A percentile compares a stretch with the other conserved stretches of the same genome.
Conservation (phyloP, 2,113 vertebrate genomes). For the Peromyscus leucopus region DNA sequence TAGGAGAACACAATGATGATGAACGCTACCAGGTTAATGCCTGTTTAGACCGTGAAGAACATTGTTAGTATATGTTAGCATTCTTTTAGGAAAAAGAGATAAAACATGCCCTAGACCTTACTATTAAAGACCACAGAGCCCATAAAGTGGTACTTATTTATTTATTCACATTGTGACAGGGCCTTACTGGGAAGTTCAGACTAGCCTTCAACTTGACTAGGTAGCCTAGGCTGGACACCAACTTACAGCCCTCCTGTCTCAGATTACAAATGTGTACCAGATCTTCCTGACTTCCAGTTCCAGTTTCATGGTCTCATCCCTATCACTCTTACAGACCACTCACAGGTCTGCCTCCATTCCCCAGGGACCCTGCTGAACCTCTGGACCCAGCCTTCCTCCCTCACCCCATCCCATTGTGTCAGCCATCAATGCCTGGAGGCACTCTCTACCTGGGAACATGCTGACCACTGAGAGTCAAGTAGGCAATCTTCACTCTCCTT, state of each 20-base stretch:
- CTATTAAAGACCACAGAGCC: slow-evolving; percentile 6
- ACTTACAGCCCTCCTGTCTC: neutral
- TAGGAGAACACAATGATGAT: slow-evolving; percentile 97
- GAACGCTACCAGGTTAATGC: slow-evolving; percentile 96
- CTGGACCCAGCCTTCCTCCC: neutral
- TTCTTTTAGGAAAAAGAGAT: slow-evolving; percentile 2
- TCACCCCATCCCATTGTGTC: neutral
- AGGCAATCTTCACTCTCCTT: neutral
- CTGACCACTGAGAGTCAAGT: neutral
- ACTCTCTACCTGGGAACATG: neutral
- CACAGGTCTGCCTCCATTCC: neutral
- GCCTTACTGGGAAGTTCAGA: neutral
- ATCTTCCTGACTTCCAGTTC: neutral
- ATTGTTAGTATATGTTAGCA: slow-evolving; percentile 1
- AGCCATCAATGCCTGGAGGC: neutral
- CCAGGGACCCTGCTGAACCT: neutral
- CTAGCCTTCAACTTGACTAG: neutral
- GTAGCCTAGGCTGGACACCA: neutral
- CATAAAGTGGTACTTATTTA: neutral
- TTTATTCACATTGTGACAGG: neutral
- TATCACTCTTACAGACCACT: neutral
- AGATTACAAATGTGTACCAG: neutral
- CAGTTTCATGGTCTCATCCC: neutral
- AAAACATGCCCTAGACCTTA: neutral
- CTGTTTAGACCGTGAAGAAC: slow-evolving; percentile 85